Evolutionary conservation across 2,888 invertebrate genomes (phyloP), one percentile per base, ranked within the genome.

Genomic region (Nasonia oneida): DNA sequence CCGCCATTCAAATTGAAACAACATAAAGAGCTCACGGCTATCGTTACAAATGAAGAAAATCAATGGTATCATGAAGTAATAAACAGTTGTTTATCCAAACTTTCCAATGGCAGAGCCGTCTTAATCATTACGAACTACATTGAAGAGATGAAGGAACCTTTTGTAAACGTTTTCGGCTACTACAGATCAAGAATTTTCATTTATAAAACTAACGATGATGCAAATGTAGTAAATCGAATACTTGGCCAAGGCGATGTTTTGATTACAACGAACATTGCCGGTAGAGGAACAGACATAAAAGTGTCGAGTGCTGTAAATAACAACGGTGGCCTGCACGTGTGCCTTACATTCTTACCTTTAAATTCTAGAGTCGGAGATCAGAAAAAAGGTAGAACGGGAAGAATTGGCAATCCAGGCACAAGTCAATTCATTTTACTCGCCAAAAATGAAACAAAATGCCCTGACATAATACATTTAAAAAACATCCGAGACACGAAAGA

Each of bases 331-430:
- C 87, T 94, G 3, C 93, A 93, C 85, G 93, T 94, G 8, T 90
- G 91, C 81, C 84, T 94, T 10, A 90, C 93, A 0, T 94, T 90
- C 87, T 87, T 94, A n/a, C 93, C 94, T 3, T 89, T 87, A 6
- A 94, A 93, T 87, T 80, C 85, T 4, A 88, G 94, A 78, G 89
- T 94, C n/a, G 93, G 93, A 87, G 88, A 91, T 61, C 94, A 94
- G 89, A 92, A 92, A 3, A 91, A 91, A 81, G 94, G 93, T 1
- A 87, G 94, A 87, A 90, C 93, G 10, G 91, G 92, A 1, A 88
- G 94, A 82, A 87, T 88, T 71, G 94, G 94, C 1, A 89, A 93
- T 73, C 88, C 87, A 23, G 94, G 94, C n/a, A 23, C 70, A 2
- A 39, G 70, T 18, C 79, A 79, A 33, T 47, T 79, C 14, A n/a